Base-by-base conservation (phyloP, 2,797 vertebrate genomes). In the Parambassis ranga region DNA sequence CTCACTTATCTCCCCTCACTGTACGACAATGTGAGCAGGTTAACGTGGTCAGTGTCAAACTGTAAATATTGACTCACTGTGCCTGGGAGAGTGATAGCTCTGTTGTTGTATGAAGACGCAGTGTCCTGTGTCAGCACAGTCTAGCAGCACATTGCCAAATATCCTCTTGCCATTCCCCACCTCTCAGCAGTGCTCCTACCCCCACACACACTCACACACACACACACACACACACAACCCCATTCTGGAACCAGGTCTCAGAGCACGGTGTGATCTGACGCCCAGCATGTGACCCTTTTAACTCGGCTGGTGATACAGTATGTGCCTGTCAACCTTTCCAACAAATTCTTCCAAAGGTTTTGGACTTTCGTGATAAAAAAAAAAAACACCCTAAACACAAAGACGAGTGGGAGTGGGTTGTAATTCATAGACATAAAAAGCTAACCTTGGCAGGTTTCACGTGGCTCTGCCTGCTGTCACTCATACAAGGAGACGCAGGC, bases 41-140 rank as follows among this genome's bases (percentile, higher is more conserved):
- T 30, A 71, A 65, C 44, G 39, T 15, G 37, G 23, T 7, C 3
- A 3, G 3, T 20, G 39, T 62, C 32, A 33, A 10, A 44, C 23
- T 63, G 56, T 60, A 55, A 75, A 69, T 59, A 19, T 19, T 62
- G 39, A 11, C 43, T 58, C 20, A 13, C 20, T 18, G 33, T 59
- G 69, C 35, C 42, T 13, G 13, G 13, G 39, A 64, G 68, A 49
- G 58, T 39, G 70, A 80, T 62, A 14, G 60, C 51, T 63, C 63
- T 61, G 69, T 67, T 82, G 70, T 70, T 67, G 63, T 61, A 74
- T 69, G 68, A 81, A 83, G 81, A 84, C 59, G 36, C 76, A 32
- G 83, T 75, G 75, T 81, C 65, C 68, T 71, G 77, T 86, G 84
- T 90, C 85, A 87, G 81, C 79, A 56, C 52, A 33, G 74, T 51